Evolutionary conservation across 2,113 vertebrate genomes (phyloP).

Genomic region (Epinephelus moara): DNA sequence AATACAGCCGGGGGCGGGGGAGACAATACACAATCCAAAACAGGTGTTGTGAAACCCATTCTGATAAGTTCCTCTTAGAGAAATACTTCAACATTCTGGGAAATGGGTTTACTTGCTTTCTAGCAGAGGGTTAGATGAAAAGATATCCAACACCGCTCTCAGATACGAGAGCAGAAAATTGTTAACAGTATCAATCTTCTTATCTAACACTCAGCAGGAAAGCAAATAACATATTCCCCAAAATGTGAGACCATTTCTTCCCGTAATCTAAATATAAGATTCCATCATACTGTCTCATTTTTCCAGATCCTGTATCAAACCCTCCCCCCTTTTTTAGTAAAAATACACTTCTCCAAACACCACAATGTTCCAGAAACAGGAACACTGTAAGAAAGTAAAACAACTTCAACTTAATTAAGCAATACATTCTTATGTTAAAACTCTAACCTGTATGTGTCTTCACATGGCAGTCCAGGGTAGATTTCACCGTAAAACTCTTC

Average conservation of each 20-base stretch:
- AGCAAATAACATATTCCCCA: neutral
- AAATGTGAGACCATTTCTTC: neutral
- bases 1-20: too few species aligned
- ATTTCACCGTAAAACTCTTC: slow-evolving; percentile 95
- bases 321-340: neutral
- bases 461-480: slow-evolving; percentile 93
- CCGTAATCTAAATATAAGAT: neutral
- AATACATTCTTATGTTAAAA: too few species aligned
- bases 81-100: too few species aligned
- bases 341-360: neutral
- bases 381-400: neutral
- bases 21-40: too few species aligned
- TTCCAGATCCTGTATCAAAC: too few species aligned
- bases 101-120: too few species aligned
- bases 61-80: too few species aligned
- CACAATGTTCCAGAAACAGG: neutral
- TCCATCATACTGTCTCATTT: neutral
- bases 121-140: too few species aligned
- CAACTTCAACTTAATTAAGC: neutral
- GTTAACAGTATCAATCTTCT: neutral
- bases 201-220: neutral
- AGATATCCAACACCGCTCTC: too few species aligned
- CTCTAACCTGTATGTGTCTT: slow-evolving; percentile 93
- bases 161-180: too few species aligned
- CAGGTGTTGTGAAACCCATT: too few species aligned